Base-by-base conservation (phyloP, 2,888 invertebrate genomes). In the Alsophila aescularia region DNA sequence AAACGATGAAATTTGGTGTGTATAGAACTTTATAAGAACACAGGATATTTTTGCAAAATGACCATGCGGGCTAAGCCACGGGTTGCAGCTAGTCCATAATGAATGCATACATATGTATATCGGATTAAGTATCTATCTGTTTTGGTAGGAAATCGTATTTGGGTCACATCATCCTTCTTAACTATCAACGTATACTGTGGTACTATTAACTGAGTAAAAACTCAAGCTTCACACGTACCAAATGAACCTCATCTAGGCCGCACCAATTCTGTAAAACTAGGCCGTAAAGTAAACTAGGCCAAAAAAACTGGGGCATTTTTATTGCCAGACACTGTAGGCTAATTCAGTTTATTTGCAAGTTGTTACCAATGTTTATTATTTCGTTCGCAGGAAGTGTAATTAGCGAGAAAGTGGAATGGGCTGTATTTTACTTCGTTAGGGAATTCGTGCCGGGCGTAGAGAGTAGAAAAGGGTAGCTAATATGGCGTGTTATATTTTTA, bases 271-370 rank as follows among this genome's bases (percentile, higher is more conserved):
- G n/a, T 4, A 1, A 32, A 47, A 52, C 29, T 39, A 50, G 42
- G 36, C 35, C 34, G 52, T 50, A 16, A 40, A 48, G 5, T 0
- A 35, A 71, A 50, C 55, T 58, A 60, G 43, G 57, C 24, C 57
- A 27, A 24, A 24, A n/a, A 24, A 24, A 24, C 51, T 75, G 58
- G 80, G 73, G 55, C 77, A 66, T 67, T 72, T 78, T 76, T 73
- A 72, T 71, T 72, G 61, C 62, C 67, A 57, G 66, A 60, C 64
- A 64, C 56, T 66, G 61, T 66, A 67, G 56, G 51, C 44, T 73
- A 64, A 70, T 56, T 49, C 54, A 41, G 58, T 65, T 67, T 56
- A 69, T 69, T 73, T 67, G 53, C 55, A 34, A 62, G 55, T 50
- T 53, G 43, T 54, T 44, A 14, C n/a, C 44, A 43, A 8, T 24